phyloP scores from a whole-genome alignment of 2,797 vertebrate genomes.

The Acipenser oxyrinchus region DNA sequence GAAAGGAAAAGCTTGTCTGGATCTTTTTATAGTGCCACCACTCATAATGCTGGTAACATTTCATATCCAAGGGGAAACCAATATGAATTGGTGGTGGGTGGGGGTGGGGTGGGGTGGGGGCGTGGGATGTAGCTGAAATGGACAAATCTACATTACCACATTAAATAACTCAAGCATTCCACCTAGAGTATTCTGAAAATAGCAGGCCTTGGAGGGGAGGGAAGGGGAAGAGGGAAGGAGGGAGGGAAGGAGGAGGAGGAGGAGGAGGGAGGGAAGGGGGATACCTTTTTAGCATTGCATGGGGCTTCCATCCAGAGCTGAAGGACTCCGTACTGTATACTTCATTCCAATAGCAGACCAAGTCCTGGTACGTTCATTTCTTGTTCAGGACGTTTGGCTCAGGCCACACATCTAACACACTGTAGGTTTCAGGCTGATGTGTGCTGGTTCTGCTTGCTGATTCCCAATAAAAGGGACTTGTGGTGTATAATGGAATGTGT shows the following conservation, averaged over 20 bases:
- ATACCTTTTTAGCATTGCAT: too few relatives aligned
- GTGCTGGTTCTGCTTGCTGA: slow-evolving; percentile 30
- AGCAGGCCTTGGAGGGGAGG: slow-evolving; percentile 28
- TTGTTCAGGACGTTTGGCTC: slow-evolving; percentile 46
- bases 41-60: slow-evolving; percentile 60
- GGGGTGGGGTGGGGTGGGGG: too few relatives aligned
- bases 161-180: slow-evolving; percentile 22
- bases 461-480: slow-evolving; percentile 28
- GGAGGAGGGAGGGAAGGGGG: too few relatives aligned
- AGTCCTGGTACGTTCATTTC: slow-evolving; percentile 32
- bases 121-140: too few relatives aligned
- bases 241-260: too few relatives aligned
- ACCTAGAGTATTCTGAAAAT: slow-evolving; percentile 36
- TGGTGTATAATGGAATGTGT: slow-evolving; percentile 27
- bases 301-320: too few relatives aligned
- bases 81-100: slow-evolving; percentile 30
- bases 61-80: slow-evolving; percentile 54
- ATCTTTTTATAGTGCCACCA: slow-evolving; percentile 87
- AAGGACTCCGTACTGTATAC: too few relatives aligned
- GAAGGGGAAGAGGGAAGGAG: too few relatives aligned
- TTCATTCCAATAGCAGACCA: too few relatives aligned
- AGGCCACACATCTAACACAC: slow-evolving; percentile 22
- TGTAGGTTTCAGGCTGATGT: slow-evolving; percentile 18
- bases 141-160: too few relatives aligned
- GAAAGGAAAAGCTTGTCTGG: slow-evolving; percentile 89